Evolutionary conservation across 2,113 vertebrate genomes (phyloP).

Genomic region (Eira barbara): DNA sequence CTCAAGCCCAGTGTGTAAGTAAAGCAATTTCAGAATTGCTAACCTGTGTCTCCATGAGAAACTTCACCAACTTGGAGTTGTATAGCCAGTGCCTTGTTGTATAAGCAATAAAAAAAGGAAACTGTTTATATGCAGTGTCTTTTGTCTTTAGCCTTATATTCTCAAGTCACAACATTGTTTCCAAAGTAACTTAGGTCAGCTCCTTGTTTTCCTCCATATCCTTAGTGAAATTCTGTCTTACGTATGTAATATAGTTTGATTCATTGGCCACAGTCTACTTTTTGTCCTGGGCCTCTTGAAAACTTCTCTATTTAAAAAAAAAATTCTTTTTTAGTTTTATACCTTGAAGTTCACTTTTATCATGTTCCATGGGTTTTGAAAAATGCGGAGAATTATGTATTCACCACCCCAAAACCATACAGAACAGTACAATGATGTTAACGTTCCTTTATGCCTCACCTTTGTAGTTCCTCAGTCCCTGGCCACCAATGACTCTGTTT

Average conservation of each 20-base stretch:
- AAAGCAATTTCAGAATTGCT: neutral
- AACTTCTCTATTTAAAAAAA: neutral
- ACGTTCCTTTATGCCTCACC: neutral
- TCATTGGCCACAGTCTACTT: neutral
- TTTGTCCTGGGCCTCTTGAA: neutral
- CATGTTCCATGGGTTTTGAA: neutral
- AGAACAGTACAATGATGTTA: neutral
- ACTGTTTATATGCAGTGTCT: neutral
- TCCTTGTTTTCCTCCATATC: neutral
- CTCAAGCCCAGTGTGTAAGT: neutral
- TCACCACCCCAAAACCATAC: neutral
- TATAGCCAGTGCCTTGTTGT: neutral
- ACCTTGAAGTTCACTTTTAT: neutral
- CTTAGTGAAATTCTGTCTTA: neutral
- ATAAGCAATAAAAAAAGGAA: too few species aligned
- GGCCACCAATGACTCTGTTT: neutral
- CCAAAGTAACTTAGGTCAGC: neutral
- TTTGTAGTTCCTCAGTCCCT: neutral
- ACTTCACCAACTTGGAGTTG: neutral
- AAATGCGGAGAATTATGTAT: neutral
- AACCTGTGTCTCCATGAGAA: neutral
- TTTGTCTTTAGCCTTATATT: neutral
- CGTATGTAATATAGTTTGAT: neutral
- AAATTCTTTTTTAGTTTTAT: neutral
- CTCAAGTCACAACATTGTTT: neutral